A percentile compares a stretch with the other conserved stretches of the same genome.
phyloP scores from a whole-genome alignment of 2,888 invertebrate species.

The Dorcus parallelipipedus region DNA sequence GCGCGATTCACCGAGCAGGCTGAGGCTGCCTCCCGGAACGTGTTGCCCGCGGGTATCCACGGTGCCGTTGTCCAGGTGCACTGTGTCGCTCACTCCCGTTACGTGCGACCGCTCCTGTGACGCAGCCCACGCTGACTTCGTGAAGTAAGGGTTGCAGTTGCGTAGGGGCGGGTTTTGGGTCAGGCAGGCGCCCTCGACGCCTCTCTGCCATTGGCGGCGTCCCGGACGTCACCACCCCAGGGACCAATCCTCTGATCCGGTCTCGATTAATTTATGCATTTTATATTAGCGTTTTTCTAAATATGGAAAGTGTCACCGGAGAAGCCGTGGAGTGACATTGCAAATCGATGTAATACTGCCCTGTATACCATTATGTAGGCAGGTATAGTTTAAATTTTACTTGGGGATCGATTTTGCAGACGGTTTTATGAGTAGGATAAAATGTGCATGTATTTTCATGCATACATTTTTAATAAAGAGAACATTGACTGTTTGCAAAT shows the following conservation, averaged over 20 bases:
- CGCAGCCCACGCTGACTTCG: slow-evolving; percentile 41
- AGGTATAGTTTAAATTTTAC: too few relatives aligned
- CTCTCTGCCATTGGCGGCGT: slow-evolving; percentile 23
- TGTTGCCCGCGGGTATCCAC: slow-evolving; percentile 45
- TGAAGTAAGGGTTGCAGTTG: slow-evolving; percentile 48
- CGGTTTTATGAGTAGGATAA: too few relatives aligned
- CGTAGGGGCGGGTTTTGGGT: slow-evolving; percentile 45
- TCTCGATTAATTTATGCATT: slow-evolving; percentile 24
- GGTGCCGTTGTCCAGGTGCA: slow-evolving; percentile 48
- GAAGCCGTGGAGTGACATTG: neutral
- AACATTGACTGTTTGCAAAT: too few relatives aligned
- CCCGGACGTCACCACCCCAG: slow-evolving; percentile 30
- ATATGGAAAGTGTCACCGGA: slow-evolving; percentile 17
- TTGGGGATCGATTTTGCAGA: too few relatives aligned
- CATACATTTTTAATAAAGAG: too few relatives aligned
- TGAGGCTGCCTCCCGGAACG: slow-evolving; percentile 52
- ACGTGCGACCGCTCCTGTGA: slow-evolving; percentile 40
- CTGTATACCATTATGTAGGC: too few relatives aligned
- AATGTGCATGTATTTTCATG: too few relatives aligned
- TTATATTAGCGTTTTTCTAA: slow-evolving; percentile 21
- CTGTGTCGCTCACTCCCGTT: slow-evolving; percentile 28
- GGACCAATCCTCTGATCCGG: slow-evolving; percentile 23
- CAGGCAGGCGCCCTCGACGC: slow-evolving; percentile 27
- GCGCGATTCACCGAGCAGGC: slow-evolving; percentile 64
- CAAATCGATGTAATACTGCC: slow-evolving; percentile 9